Evolutionary conservation across 2,888 invertebrate species (phyloP).

Genomic region (Lottia scabra): DNA sequence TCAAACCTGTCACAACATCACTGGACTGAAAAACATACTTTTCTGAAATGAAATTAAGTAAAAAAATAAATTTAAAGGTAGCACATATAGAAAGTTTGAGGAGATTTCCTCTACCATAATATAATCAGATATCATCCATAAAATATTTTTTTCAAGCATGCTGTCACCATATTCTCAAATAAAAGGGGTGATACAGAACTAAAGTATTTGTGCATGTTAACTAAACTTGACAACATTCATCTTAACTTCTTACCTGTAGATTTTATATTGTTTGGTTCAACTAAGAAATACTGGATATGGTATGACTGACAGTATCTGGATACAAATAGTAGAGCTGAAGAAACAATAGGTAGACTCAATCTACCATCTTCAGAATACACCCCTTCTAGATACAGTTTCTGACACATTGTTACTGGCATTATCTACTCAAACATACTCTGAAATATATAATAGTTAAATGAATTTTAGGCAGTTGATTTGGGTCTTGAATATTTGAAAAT

Average conservation of each 20-base stretch:
- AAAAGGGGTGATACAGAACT: too few relatives aligned
- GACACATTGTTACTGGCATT: conserved; percentile 12
- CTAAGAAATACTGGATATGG: conserved; percentile 31
- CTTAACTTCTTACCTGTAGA: too few relatives aligned
- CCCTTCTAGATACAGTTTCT: conserved; percentile 33
- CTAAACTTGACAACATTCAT: too few relatives aligned
- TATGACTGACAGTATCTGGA: conserved; percentile 41
- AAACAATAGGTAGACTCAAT: conserved; percentile 37
- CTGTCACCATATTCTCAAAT: too few relatives aligned
- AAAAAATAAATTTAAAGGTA: not conserved
- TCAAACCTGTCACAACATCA: conserved; percentile 5
- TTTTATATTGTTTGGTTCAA: too few relatives aligned
- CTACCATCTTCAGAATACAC: conserved; percentile 19
- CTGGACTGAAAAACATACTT: not conserved
- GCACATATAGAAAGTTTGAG: too few relatives aligned
- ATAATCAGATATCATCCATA: too few relatives aligned
- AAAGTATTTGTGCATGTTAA: not conserved
- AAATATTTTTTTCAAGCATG: too few relatives aligned
- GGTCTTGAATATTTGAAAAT: too few relatives aligned
- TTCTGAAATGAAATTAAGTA: not conserved
- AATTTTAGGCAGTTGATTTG: too few relatives aligned
- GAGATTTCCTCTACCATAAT: conserved; percentile 11
- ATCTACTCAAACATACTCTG: not conserved
- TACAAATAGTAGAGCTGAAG: conserved; percentile 47
- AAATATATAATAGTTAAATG: too few relatives aligned